Conservation (phyloP, 1,140 invertebrate species). For the Carposina sasakii region DNA sequence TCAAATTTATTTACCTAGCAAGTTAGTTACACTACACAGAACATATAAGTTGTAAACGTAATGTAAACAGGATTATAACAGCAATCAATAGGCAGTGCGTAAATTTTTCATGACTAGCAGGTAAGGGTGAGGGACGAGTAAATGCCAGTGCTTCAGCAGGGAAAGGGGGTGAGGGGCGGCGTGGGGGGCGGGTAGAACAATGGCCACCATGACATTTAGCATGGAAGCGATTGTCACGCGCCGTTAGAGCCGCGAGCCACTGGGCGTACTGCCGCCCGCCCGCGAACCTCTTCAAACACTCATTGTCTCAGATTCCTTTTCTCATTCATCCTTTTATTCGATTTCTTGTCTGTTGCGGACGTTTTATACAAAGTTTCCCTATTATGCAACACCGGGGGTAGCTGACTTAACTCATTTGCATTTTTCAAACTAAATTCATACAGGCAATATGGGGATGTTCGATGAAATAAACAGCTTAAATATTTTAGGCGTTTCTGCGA, state of each 20-base stretch:
- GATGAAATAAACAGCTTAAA: constrained; percentile 52
- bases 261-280: constrained; percentile 34
- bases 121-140: constrained; percentile 45
- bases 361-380: constrained; percentile 28
- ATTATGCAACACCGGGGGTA: constrained; percentile 17
- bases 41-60: too few species aligned
- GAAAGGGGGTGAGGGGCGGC: constrained; percentile 34
- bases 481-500: constrained; percentile 48
- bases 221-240: constrained; percentile 67
- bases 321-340: constrained; percentile 15
- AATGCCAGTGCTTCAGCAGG: constrained; percentile 52
- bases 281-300: constrained; percentile 29
- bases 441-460: constrained; percentile 29
- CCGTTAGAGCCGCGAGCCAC: constrained; percentile 54
- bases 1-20: too few species aligned
- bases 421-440: too few species aligned
- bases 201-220: constrained; percentile 69
- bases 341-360: constrained; percentile 8
- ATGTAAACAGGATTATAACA: too few species aligned
- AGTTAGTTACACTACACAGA: too few species aligned
- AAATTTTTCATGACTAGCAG: constrained; percentile 47
- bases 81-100: constrained; percentile 33
- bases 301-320: constrained; percentile 23
- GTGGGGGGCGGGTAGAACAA: constrained; percentile 49
- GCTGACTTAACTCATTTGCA: not conserved